Percentiles rank a stretch among this genome's conserved stretches.
phyloP scores from a whole-genome alignment of 1,140 invertebrate genomes.

The Monomorium pharaonis region DNA sequence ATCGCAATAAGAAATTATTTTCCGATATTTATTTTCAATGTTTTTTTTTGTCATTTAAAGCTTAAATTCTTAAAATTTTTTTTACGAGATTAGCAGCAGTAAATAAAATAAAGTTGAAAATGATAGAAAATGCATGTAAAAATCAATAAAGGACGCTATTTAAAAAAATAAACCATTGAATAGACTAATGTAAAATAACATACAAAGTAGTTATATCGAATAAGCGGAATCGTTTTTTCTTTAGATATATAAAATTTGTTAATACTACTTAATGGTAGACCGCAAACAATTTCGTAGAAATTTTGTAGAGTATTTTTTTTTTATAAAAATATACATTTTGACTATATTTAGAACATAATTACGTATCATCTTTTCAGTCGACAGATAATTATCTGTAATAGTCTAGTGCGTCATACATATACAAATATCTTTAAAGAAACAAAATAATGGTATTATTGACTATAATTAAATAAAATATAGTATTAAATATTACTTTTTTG shows the following conservation, averaged over 20 bases:
- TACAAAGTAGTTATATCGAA: background rate
- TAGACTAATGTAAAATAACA: background rate
- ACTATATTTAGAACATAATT: background rate
- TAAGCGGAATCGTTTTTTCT: background rate
- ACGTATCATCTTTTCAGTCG: background rate
- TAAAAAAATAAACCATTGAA: background rate
- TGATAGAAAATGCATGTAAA: background rate
- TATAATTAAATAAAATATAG: background rate
- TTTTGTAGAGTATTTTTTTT: background rate
- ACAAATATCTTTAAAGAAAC: background rate
- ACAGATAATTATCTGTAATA: background rate
- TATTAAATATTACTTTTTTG: background rate
- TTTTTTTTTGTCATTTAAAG: background rate
- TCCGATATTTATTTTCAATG: background rate
- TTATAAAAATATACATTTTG: background rate
- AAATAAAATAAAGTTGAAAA: background rate
- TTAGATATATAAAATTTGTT: background rate
- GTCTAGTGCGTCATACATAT: background rate
- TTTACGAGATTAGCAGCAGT: background rate
- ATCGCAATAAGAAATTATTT: background rate
- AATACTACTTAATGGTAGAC: background rate
- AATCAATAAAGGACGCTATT: background rate
- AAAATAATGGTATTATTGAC: background rate
- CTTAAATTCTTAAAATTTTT: background rate
- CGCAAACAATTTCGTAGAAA: background rate